These are phyloP conservation scores for Garra rufa DNA, from an alignment of 2,113 vertebrate species.

Conservation along the genomic window DNA sequence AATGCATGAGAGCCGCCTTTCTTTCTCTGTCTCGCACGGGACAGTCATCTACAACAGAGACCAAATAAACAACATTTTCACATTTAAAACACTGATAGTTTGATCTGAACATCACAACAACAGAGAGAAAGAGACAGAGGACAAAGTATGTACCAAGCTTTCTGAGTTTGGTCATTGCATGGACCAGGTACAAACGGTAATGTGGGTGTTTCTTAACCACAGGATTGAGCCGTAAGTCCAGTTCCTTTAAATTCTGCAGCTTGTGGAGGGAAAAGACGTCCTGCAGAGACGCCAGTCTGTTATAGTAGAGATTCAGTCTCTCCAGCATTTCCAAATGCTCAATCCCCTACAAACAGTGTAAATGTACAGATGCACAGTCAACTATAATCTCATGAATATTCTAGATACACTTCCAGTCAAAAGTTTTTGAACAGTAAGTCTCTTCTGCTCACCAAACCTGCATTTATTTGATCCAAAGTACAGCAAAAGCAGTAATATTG, in stretches of 20 bases:
- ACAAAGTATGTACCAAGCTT: conserved; percentile 71
- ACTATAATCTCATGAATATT: too few relatives aligned
- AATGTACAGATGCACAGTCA: too few relatives aligned
- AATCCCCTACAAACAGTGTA: conserved; percentile 71
- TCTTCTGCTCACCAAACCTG: too few relatives aligned
- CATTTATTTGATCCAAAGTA: too few relatives aligned
- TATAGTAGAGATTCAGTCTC: conserved; percentile 83
- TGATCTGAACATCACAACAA: background rate
- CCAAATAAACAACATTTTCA: background rate
- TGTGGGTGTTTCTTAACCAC: conserved; percentile 72
- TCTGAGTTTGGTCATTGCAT: conserved; percentile 75
- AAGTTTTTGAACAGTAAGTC: too few relatives aligned
- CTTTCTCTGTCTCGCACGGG: conserved; percentile 78
- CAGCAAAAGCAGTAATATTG: too few relatives aligned
- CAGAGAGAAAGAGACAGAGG: background rate
- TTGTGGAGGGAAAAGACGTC: conserved; percentile 75
- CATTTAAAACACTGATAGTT: background rate
- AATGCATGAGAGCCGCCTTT: conserved; percentile 75
- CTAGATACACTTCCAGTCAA: too few relatives aligned
- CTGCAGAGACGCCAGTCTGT: conserved; percentile 76
- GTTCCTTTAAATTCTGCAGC: conserved; percentile 69
- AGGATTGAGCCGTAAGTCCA: conserved; percentile 85
- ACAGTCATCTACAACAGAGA: conserved; percentile 70
- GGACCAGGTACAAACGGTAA: conserved; percentile 78
- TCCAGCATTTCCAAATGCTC: conserved; percentile 77